Conservation (phyloP, 2,113 vertebrate genomes). For the Vimba vimba region DNA sequence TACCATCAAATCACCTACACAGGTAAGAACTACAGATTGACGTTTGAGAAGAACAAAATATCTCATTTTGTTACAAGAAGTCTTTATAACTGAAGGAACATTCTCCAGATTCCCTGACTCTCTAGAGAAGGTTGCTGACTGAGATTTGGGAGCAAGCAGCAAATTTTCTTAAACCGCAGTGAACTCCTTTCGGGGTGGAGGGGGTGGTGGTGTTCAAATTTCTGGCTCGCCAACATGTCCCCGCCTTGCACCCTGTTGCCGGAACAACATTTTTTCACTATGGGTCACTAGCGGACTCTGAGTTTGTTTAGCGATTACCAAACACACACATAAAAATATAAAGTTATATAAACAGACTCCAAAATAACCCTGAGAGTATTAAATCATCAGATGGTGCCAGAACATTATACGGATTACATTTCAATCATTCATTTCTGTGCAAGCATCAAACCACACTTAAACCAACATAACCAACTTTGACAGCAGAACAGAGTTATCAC, state of each 20-base stretch:
- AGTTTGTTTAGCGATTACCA: constrained; percentile 25
- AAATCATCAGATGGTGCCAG: not conserved
- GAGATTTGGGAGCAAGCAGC: constrained; percentile 33
- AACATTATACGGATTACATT: constrained; percentile 16
- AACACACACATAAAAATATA: constrained; percentile 12
- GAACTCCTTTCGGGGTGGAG: constrained; percentile 46
- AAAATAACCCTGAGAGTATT: constrained; percentile 18
- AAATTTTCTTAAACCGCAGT: constrained; percentile 43
- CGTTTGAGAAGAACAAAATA: not conserved
- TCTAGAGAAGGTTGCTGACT: constrained; percentile 47
- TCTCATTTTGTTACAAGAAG: constrained; percentile 25
- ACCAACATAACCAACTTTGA: not conserved
- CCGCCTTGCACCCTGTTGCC: constrained; percentile 2
- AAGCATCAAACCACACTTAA: not conserved
- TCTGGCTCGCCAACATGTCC: constrained; percentile 29
- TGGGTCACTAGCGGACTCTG: constrained; percentile 19
- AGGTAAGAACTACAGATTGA: not conserved
- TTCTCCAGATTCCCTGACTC: constrained; percentile 55
- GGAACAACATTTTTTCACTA: constrained; percentile 45
- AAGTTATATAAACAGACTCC: not conserved
- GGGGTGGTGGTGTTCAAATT: constrained; percentile 34
- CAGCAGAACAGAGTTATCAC: not conserved
- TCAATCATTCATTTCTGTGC: not conserved
- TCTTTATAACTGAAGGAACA: constrained; percentile 28
- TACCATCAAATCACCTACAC: not conserved